Evolutionary conservation across 2,888 invertebrate genomes (phyloP).

Genomic region (Phyto melanocephala): DNA sequence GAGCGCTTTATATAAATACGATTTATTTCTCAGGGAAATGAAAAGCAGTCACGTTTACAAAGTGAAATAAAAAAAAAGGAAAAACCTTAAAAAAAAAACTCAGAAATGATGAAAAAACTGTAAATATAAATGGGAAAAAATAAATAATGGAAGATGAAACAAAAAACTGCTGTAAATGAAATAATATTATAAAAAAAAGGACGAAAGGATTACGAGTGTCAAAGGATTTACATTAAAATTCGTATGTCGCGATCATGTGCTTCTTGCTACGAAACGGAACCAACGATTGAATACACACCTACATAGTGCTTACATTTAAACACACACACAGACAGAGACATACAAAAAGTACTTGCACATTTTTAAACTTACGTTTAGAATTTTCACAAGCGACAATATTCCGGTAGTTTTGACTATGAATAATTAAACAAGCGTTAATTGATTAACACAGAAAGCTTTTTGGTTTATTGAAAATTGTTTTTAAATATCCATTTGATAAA

Average conservation of each 20-base stretch:
- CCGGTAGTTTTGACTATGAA: no score
- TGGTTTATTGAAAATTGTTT: no score
- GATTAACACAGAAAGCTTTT: no score
- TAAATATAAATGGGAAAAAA: conserved; percentile 7
- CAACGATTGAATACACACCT: not conserved
- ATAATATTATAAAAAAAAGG: conserved; percentile 47
- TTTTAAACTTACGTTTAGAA: conserved; percentile 20
- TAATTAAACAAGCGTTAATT: no score
- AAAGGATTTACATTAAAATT: conserved; percentile 66
- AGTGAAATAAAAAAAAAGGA: conserved; percentile 41
- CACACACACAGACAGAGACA: not conserved
- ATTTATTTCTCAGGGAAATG: conserved; percentile 47
- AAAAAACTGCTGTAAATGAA: conserved; percentile 29
- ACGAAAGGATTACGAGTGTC: conserved; percentile 66
- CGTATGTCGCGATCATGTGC: conserved; percentile 33
- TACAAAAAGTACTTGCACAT: not conserved
- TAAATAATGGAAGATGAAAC: conserved; percentile 27
- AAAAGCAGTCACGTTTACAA: conserved; percentile 58
- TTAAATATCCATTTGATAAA: no score
- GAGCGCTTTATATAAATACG: conserved; percentile 35
- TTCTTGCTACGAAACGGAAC: not conserved
- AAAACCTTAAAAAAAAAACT: not conserved
- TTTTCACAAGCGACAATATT: conserved; percentile 8
- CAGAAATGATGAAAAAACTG: not conserved
- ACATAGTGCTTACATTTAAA: no score